These are phyloP conservation scores for Lacanobia oleracea DNA, from an alignment of 2,888 invertebrate genomes.

Conservation along the genomic window DNA sequence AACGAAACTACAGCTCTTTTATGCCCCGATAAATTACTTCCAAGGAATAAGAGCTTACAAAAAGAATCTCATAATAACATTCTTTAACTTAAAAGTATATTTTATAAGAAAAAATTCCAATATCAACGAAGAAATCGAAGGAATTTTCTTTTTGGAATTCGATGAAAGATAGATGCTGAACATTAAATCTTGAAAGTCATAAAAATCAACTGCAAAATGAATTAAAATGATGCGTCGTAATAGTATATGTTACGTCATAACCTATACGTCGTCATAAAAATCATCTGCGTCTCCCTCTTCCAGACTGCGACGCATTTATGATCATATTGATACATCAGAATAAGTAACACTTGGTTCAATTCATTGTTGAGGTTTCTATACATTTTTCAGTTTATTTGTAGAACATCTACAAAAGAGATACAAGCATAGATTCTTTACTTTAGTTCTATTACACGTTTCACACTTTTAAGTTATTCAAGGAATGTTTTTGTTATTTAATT, in stretches of 20 bases:
- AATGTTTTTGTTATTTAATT: no score
- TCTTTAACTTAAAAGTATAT: neutral
- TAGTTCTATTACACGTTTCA: neutral
- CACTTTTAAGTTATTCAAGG: no score
- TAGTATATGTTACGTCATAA: conserved; percentile 10
- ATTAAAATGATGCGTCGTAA: conserved; percentile 14
- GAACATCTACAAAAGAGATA: neutral
- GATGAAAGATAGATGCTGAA: neutral
- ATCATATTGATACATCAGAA: conserved; percentile 7
- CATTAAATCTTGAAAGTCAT: conserved; percentile 8
- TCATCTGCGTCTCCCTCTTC: conserved; percentile 7
- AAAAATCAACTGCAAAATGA: conserved; percentile 24
- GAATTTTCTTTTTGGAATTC: neutral
- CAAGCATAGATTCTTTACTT: no score
- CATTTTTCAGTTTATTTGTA: neutral
- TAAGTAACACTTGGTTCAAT: neutral
- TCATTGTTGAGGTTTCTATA: neutral
- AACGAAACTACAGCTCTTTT: neutral
- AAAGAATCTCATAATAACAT: conserved; percentile 4
- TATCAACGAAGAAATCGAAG: neutral
- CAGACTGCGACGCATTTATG: conserved; percentile 23
- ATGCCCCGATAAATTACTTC: conserved; percentile 22
- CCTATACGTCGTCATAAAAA: conserved; percentile 21
- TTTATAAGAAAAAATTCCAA: neutral
- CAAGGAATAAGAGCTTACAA: conserved; percentile 17